Evolutionary conservation across 2,888 invertebrate genomes (phyloP), one percentile per base, ranked within the genome.

Genomic region (Phymatocera aterrima): DNA sequence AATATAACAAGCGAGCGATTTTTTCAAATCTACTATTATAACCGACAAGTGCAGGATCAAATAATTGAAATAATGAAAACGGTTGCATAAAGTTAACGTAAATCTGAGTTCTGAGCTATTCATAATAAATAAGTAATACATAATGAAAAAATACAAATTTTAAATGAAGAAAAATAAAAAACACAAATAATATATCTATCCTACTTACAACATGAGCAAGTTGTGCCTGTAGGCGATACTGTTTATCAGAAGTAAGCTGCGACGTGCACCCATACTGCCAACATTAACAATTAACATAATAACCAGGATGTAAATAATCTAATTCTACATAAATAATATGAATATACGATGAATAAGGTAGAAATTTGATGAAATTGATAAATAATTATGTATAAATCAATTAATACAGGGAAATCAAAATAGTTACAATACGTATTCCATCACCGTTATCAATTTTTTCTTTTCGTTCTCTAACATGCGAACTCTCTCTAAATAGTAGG

Each of bases 181-280:
- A 79, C 54, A 83, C 83, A 83, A 85, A 86, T 85, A 88, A 83
- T 82, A 79, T 85, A 70, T n/a, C 89, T 90, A 88, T 88, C 85
- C 91, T 94, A 94, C 94, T 94, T 94, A 94, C 94, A 94, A 92
- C 91, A 93, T 91, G 91, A 93, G 92, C 91, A 94, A 93, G 91
- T 94, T 93, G 92, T 94, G 94, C 91, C 93, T 93, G 91, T 93
- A 93, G 91, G 94, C 94, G 93, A 94, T 92, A 92, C 93, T 93
- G 93, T 94, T 94, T 92, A 95, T 93, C 92, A 93, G 93, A 93
- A 94, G 93, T 92, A 94, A 93, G 91, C 93, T 94, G 91, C 94
- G 93, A 90, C 94, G 93, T 92, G 94, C 91, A 90, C 89, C 91
- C 91, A 92, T 91, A 91, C 92, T 92, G 91, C 89, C 90, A 89